A percentile compares a stretch with the other conserved stretches of the same genome.
Evolutionary conservation across 2,888 invertebrate species (phyloP).

Genomic region (Acanthosoma haemorrhoidale): DNA sequence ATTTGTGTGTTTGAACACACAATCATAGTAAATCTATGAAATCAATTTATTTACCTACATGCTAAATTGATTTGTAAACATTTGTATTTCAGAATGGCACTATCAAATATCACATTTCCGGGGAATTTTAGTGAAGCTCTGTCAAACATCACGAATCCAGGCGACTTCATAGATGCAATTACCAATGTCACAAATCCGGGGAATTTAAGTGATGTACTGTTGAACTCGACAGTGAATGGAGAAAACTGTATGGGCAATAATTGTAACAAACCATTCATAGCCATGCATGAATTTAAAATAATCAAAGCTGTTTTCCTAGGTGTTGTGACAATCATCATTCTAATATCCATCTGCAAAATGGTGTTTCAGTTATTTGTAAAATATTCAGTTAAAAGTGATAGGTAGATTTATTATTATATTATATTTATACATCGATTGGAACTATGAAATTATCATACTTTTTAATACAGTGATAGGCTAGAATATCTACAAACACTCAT

Average conservation of each 20-base stretch:
- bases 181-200: background rate
- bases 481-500: too few relatives aligned
- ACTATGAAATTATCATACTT: too few relatives aligned
- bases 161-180: background rate
- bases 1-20: too few relatives aligned
- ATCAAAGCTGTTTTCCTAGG: constrained; percentile 45
- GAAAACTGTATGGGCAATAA: background rate
- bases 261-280: background rate
- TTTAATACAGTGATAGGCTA: too few relatives aligned
- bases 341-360: constrained; percentile 46
- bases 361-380: constrained; percentile 45
- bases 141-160: background rate
- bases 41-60: too few relatives aligned
- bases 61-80: too few relatives aligned
- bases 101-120: background rate
- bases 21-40: too few relatives aligned
- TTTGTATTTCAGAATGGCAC: background rate
- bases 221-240: background rate
- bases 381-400: constrained; percentile 41
- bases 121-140: background rate
- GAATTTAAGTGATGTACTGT: background rate
- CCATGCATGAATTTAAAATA: constrained; percentile 40
- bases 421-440: too few relatives aligned
- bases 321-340: constrained; percentile 44
- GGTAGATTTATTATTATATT: background rate